phyloP scores from a whole-genome alignment of 1,140 invertebrate species.

The Leptinotarsa undecemlineata region DNA sequence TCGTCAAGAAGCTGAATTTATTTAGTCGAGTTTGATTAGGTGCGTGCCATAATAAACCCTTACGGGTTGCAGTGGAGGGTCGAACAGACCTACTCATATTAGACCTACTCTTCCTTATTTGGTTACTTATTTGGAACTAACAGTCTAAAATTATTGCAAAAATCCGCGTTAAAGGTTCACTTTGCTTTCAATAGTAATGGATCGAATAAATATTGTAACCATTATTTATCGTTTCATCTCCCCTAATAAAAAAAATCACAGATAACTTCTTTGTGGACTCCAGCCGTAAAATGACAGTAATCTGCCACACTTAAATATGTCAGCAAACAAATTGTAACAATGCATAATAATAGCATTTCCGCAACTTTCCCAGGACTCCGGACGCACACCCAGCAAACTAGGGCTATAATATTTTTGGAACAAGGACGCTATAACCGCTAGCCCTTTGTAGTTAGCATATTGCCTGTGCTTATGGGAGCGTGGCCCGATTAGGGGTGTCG shows the following conservation, averaged over 20 bases:
- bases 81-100: no score
- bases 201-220: background rate
- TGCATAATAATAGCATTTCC: conserved; percentile 47
- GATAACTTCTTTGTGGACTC: conserved; percentile 16
- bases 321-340: conserved; percentile 49
- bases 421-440: conserved; percentile 44
- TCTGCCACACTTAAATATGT: conserved; percentile 49
- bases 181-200: no score
- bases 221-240: conserved; percentile 11
- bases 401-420: conserved; percentile 52
- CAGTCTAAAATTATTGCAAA: no score
- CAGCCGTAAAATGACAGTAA: conserved; percentile 44
- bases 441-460: conserved; percentile 48
- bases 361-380: conserved; percentile 47
- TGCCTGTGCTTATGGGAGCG: conserved; percentile 49
- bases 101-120: no score
- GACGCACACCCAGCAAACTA: conserved; percentile 42
- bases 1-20: no score
- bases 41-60: no score
- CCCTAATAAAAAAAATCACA: conserved; percentile 14
- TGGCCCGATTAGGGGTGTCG: conserved; percentile 48
- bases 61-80: no score
- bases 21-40: no score
- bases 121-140: no score
- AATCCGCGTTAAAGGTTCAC: no score